Conservation (phyloP, 2,797 vertebrate genomes). For the Melanotaenia pygmaea region DNA sequence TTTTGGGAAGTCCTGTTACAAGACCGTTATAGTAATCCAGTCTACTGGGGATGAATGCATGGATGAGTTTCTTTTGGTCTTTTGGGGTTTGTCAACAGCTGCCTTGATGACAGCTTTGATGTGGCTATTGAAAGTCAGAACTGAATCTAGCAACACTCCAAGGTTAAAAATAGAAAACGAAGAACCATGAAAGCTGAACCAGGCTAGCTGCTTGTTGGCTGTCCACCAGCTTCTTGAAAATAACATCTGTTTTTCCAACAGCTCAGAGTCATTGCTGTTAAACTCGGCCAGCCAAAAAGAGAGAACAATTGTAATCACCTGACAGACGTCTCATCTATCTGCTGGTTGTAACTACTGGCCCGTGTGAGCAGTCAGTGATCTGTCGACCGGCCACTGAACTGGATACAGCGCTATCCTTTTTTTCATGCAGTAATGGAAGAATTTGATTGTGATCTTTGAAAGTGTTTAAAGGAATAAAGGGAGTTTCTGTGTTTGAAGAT, state of each 20-base stretch:
- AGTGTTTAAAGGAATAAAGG: conserved; percentile 34
- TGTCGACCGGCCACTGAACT: conserved; percentile 3
- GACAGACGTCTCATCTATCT: background rate
- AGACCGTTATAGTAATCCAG: background rate
- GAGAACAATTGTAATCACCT: background rate
- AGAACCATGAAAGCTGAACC: background rate
- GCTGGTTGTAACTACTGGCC: background rate
- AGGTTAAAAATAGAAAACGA: background rate
- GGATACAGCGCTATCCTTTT: background rate
- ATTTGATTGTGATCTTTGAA: conserved; percentile 45
- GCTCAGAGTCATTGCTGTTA: background rate
- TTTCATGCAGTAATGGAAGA: conserved; percentile 27
- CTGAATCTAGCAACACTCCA: too few relatives aligned
- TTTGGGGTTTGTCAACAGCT: too few relatives aligned
- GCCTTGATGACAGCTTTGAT: too few relatives aligned
- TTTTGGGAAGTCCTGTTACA: too few relatives aligned
- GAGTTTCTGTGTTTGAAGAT: conserved; percentile 54
- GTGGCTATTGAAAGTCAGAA: too few relatives aligned
- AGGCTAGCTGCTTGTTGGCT: background rate
- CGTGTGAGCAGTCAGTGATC: background rate
- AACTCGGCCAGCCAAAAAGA: background rate
- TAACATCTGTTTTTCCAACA: background rate
- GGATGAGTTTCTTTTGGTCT: background rate
- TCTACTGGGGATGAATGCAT: background rate
- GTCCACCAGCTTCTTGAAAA: background rate